phyloP scores from a whole-genome alignment of 2,113 vertebrate species.

The Centropus unirufus region DNA sequence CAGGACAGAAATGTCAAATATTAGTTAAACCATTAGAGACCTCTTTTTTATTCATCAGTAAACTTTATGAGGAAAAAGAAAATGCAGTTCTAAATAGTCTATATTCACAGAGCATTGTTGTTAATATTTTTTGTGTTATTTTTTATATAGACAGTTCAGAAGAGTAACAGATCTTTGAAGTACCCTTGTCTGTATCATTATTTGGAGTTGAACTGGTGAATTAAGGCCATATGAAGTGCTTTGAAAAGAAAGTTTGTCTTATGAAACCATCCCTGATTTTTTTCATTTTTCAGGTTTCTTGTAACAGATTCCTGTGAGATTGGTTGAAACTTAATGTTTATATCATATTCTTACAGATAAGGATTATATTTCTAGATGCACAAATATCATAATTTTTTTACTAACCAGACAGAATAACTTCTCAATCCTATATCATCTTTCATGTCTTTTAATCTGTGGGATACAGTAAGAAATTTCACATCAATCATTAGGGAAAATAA shows the following conservation, averaged over 20 bases:
- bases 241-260: background rate
- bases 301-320: background rate
- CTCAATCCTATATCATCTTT: background rate
- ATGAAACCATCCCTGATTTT: background rate
- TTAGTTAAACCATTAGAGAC: background rate
- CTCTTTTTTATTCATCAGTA: background rate
- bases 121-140: background rate
- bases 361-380: constrained; percentile 16
- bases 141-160: background rate
- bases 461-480: background rate
- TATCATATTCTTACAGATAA: background rate
- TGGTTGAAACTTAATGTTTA: background rate
- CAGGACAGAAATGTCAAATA: background rate
- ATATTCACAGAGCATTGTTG: background rate
- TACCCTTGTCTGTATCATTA: background rate
- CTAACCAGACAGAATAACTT: background rate
- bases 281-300: background rate
- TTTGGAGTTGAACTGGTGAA: background rate
- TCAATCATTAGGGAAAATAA: background rate
- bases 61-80: background rate
- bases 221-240: background rate
- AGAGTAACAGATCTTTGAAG: background rate
- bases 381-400: constrained; percentile 10
- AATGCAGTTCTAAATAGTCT: background rate
- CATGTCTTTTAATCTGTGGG: background rate